These are phyloP conservation scores for Halcyon badia DNA, from an alignment of 2,797 vertebrate species.

Conservation along the genomic window DNA sequence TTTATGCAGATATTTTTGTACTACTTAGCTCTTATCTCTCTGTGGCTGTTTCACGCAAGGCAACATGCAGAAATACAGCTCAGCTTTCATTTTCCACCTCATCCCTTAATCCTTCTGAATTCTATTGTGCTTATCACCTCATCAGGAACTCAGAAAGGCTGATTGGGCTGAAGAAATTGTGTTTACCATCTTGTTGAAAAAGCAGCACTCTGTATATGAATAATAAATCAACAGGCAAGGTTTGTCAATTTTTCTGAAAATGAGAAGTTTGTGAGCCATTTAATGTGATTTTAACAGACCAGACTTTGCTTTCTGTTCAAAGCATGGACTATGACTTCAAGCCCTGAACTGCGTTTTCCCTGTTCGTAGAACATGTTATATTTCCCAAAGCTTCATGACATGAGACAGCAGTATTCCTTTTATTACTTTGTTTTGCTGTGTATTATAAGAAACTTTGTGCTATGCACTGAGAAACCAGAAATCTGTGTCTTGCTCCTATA, in stretches of 20 bases:
- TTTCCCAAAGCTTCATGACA: neutral
- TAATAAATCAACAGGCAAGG: constrained; percentile 67
- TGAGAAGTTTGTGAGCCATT: constrained; percentile 69
- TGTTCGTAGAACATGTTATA: neutral
- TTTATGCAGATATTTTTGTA: constrained; percentile 38
- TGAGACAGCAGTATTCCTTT: neutral
- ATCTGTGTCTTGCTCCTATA: neutral
- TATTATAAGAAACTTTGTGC: neutral
- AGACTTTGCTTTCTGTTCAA: constrained; percentile 17
- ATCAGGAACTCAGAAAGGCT: constrained; percentile 29
- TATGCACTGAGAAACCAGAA: neutral
- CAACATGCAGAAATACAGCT: constrained; percentile 42
- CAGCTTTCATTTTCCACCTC: constrained; percentile 65
- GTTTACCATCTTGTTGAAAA: constrained; percentile 57
- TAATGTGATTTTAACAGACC: constrained; percentile 70
- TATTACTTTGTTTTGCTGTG: neutral
- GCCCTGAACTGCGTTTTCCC: neutral
- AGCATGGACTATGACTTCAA: constrained; percentile 5
- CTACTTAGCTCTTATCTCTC: constrained; percentile 42
- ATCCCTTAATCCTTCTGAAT: constrained; percentile 59
- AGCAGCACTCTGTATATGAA: constrained; percentile 45
- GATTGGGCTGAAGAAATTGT: constrained; percentile 60
- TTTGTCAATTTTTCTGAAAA: constrained; percentile 61
- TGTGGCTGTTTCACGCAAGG: constrained; percentile 5
- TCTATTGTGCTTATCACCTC: constrained; percentile 58